phyloP scores from a whole-genome alignment of 2,888 invertebrate genomes.

The Dynastes grantii region DNA sequence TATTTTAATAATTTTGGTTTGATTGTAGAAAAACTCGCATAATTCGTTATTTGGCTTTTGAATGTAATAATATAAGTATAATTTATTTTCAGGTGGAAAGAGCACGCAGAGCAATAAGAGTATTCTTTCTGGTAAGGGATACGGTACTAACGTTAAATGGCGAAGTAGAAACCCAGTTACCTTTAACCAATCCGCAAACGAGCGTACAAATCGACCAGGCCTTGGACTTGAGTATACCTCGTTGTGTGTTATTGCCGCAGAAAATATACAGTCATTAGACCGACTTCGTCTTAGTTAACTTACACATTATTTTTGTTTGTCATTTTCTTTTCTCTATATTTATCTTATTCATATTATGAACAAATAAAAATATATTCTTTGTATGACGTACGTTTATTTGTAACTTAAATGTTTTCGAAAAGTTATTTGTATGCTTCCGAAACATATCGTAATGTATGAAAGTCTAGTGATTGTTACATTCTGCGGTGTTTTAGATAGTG shows the following conservation, averaged over 20 bases:
- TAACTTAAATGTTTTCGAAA: slow-evolving; percentile 12
- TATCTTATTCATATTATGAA: slow-evolving; percentile 33
- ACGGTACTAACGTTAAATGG: slow-evolving; percentile 85
- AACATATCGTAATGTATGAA: slow-evolving; percentile 9
- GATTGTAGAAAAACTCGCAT: no score
- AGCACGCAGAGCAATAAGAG: slow-evolving; percentile 90
- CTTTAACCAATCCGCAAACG: slow-evolving; percentile 89
- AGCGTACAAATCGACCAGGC: slow-evolving; percentile 95
- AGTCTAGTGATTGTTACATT: slow-evolving; percentile 62
- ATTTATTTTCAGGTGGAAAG: slow-evolving; percentile 80
- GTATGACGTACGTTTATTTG: slow-evolving; percentile 31
- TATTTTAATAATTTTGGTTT: no score
- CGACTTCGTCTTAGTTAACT: slow-evolving; percentile 23
- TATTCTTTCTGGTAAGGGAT: slow-evolving; percentile 91
- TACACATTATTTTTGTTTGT: slow-evolving; percentile 34
- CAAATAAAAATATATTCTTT: slow-evolving; percentile 35
- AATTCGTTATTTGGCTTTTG: no score
- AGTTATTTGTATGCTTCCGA: not conserved
- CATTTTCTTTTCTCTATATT: slow-evolving; percentile 40
- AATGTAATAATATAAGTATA: not conserved
- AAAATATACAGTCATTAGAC: slow-evolving; percentile 66
- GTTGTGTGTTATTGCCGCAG: slow-evolving; percentile 69
- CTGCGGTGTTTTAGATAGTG: slow-evolving; percentile 56
- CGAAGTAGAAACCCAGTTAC: slow-evolving; percentile 89
- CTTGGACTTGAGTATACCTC: slow-evolving; percentile 90